Evolutionary conservation across 2,797 vertebrate genomes (phyloP), one percentile per base, ranked within the genome.

Genomic region (Sebastes minor): DNA sequence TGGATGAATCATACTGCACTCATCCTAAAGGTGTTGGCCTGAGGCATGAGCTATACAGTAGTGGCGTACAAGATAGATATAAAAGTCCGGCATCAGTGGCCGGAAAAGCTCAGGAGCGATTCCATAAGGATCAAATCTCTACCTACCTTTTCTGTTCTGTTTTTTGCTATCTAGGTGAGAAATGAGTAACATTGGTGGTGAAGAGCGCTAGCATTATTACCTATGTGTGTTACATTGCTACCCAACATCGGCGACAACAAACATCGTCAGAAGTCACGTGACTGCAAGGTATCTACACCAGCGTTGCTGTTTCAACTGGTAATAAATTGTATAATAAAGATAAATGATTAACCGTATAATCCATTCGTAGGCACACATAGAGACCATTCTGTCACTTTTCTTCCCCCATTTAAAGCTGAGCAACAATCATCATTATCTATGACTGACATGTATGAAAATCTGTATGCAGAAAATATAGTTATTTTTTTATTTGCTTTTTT

Each of bases 351-450:
- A 33, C 27, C 0, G 1, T 30, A 22, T 12, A 38, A 75, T 25
- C 2, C 0, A n/a, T 68, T 14, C 2, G 1, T 22, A 4, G 4
- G 10, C 20, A 32, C 56, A 42, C 0, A 5, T n/a, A 35, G 12
- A 13, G 2, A 42, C 4, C 2, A 42, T 68, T 63, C 6, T 28
- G 42, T 32, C 9, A n/a, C 23, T 25, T 12, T 6, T 62, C 3
- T 16, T 68, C 42, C 42, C 6, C 1, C 14, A 18, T 27, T 52
- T 22, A 60, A 66, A 64, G 22, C 3, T 6, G 1, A 25, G 2
- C 12, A 25, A 6, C 57, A 49, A 6, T 32, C 12, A 49, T 33
- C 14, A 32, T 56, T 6, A 42, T 53, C 57, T 25, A 20, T 20
- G 14, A 28, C 3, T 30, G 5, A 46, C 32, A 6, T 27, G 5